Evolutionary conservation across 2,797 vertebrate genomes (phyloP).

Genomic region (Acipenser ruthenus): DNA sequence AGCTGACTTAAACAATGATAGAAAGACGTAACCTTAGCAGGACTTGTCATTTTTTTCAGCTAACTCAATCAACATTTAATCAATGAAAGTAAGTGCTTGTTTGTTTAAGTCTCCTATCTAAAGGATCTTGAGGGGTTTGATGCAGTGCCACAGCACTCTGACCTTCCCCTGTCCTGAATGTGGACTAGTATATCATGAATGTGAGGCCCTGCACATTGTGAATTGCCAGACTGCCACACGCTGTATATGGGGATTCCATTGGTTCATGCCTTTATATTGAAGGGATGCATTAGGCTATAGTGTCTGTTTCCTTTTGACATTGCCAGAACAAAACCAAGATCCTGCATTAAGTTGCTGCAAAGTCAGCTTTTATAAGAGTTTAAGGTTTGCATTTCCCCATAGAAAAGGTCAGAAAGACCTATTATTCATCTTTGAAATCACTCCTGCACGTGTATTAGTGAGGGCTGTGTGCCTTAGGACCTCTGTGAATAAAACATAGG

Average conservation of each 20-base stretch:
- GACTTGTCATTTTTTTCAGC: constrained; percentile 58
- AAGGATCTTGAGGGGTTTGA: constrained; percentile 46
- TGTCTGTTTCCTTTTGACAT: constrained; percentile 22
- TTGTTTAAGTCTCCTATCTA: constrained; percentile 67
- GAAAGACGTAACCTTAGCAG: constrained; percentile 63
- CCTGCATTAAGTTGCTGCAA: constrained; percentile 21
- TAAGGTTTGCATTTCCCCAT: constrained; percentile 27
- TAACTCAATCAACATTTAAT: constrained; percentile 82
- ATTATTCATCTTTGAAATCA: constrained; percentile 35
- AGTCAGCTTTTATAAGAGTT: constrained; percentile 38
- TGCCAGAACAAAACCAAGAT: constrained; percentile 5
- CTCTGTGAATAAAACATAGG: constrained; percentile 44
- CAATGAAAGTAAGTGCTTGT: constrained; percentile 78
- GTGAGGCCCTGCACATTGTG: constrained; percentile 29
- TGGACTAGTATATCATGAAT: constrained; percentile 29
- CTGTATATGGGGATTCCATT: constrained; percentile 18
- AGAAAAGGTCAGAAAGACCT: constrained; percentile 27
- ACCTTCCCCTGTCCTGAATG: constrained; percentile 40
- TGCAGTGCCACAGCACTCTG: constrained; percentile 42
- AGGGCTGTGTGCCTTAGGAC: constrained; percentile 27
- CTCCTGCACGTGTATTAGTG: constrained; percentile 26
- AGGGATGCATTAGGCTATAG: constrained; percentile 24
- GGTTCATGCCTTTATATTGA: constrained; percentile 27
- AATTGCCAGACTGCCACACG: constrained; percentile 16
- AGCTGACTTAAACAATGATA: constrained; percentile 74